Evolutionary conservation across 2,888 invertebrate species (phyloP), one percentile per base, ranked within the genome.

Genomic region (Flexamia atlantica): DNA sequence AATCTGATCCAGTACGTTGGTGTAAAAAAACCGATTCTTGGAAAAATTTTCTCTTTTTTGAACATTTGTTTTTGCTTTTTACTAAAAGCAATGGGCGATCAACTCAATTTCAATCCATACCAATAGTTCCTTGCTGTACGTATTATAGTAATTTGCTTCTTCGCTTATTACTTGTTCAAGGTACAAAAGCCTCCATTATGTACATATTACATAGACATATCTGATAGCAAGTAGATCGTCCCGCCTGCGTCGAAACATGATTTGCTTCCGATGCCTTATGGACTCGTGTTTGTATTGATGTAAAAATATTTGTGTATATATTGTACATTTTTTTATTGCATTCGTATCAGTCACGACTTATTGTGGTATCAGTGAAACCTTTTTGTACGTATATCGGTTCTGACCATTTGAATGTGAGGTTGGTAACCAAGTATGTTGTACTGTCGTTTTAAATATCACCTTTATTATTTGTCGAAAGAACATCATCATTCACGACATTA

Each of bases 201-300:
- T 64, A 64, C 64, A 64, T 64, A 64, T 64, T 64, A 30, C n/a
- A 64, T 17, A 28, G 30, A 64, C 25, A 28, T 64, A 64, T 53
- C 53, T 28, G 64, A 14, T 28, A 28, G 5, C 57, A 57, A 20
- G 3, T 46, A 36, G 4, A 12, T 12, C 46, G 46, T 12, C 46
- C 53, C 2, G 23, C 20, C 53, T 28, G 9, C 3, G 30, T 30
- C 14, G n/a, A n/a, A 30, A 25, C 64, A 28, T 17, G 14, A 30
- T 64, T 64, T 28, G 64, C 64, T 64, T 70, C 40, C 70, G 70
- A 70, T 40, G 70, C 70, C 70, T 70, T 70, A 70, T n/a, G 40
- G 70, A 23, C 40, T 70, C 36, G 40, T 10, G 40, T 70, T n/a
- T 20, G 20, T 40, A 40, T 40, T 28, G 28, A 68, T 20, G 36